Evolutionary conservation across 1,140 invertebrate species (phyloP), one percentile per base, ranked within the genome.

Genomic region (Heterodera schachtii): DNA sequence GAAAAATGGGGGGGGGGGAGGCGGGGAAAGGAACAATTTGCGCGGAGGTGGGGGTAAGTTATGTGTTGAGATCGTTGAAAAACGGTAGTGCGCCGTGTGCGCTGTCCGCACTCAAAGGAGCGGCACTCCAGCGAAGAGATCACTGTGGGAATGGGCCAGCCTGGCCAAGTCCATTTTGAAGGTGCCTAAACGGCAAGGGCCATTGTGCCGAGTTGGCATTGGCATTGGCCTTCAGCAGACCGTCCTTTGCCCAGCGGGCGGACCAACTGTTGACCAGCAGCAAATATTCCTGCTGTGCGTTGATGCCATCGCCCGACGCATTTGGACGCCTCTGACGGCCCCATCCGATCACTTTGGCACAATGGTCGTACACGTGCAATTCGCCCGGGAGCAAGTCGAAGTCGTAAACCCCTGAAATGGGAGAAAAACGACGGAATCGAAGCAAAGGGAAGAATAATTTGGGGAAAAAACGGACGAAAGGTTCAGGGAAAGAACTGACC

Each of bases 291-390:
- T 78, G 77, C 64, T 64, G 57, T 19, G 70, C 77, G 44, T 19
- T 64, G 3, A n/a, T 44, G n/a, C n/a, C 57, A 19, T 8, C 64
- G 8, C n/a, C 1, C 4, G 31, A 19, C 69, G 31, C 49, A n/a
- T 78, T 78, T 8, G 77, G 77, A 41, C 52, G 66, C 52, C 79
- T 47, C 21, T 82, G 73, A 21, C 70, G 9, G n/a, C 81, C 81
- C 77, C 76, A 82, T 16, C 81, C 81, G 21, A 82, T 82, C 52
- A 82, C 52, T 49, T 82, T 82, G 13, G 67, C 81, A 75, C 81
- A 82, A 49, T 82, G 81, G n/a, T 82, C 81, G 46, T 82, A 82
- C 9, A 82, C 75, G 52, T 82, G 81, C 67, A 76, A 41, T 78
- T 82, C 81, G 1, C 52, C 47, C 4, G 77, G 79, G 19, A 60